Evolutionary conservation across 2,888 invertebrate genomes (phyloP), one percentile per base, ranked within the genome.

Genomic region (Andrena marginata): DNA sequence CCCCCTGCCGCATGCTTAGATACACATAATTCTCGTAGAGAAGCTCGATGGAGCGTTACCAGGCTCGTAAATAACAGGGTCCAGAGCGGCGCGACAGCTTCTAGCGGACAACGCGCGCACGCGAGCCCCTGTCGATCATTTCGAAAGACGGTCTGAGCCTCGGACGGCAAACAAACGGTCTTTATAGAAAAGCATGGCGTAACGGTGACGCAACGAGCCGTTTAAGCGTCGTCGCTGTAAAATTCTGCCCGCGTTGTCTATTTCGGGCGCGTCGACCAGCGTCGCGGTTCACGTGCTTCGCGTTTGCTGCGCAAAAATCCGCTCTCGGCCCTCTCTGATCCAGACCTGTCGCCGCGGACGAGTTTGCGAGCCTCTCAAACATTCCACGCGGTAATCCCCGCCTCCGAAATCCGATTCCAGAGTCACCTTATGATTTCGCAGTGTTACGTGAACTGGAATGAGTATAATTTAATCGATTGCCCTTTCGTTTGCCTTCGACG

Each of bases 191-290:
- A 84, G 86, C 85, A 83, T 88, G 77, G 79, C 87, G 90, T 87
- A 86, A 88, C 77, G 63, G 70, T 91, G 91, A 90, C 85, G 91
- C 80, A 90, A 91, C 74, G 33, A 31, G 69, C 80, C 74, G 81
- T 86, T 84, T 84, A 80, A 86, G 86, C 71, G 73, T 67, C 80
- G 63, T 31, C 67, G 86, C 86, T 74, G 87, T 89, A 89, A 90
- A 91, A 91, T 88, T 90, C 85, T 84, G 82, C 16, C 85, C 86
- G 87, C 89, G 90, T 92, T 92, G 89, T 93, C 93, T 93, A 93
- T 93, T 93, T 93, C 84, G 80, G 88, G 88, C 85, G 33, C 31
- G 51, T 20, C 51, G 20, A 20, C 51, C 20, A 42, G 42, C 10
- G 76, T 60, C 73, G 64, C 64, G 54, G 70, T 82, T 82, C 75